These are phyloP conservation scores for Coturnix japonica DNA, from an alignment of 2,113 vertebrate species.

Conservation along the genomic window DNA sequence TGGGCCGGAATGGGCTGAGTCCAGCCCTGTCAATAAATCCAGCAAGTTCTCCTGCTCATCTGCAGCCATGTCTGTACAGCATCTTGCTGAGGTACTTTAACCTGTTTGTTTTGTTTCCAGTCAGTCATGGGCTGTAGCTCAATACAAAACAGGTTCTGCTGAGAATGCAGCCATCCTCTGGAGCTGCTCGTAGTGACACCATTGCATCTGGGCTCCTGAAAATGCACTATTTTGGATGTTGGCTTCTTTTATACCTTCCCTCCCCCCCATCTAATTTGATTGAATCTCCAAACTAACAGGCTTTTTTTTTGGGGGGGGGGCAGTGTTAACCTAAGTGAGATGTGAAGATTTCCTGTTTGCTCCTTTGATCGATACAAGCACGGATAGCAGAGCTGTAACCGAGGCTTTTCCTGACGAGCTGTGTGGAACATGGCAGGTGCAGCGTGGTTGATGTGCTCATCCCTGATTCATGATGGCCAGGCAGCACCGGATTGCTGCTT, in stretches of 20 bases:
- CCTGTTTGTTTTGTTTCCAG: background rate
- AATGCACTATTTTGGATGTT: background rate
- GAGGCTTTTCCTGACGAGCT: background rate
- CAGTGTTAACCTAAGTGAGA: background rate
- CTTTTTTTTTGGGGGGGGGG: background rate
- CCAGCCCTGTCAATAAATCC: background rate
- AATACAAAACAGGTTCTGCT: background rate
- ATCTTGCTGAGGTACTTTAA: background rate
- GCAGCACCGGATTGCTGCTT: background rate
- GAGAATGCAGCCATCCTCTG: background rate
- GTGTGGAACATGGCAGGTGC: background rate
- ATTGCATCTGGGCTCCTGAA: background rate
- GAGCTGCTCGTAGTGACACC: background rate
- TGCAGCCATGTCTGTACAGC: background rate
- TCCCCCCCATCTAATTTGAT: rapidly evolving
- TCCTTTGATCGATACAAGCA: background rate
- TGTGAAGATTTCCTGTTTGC: background rate
- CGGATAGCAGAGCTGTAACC: background rate
- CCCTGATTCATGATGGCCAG: background rate
- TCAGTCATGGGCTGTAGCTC: background rate
- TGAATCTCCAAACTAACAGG: background rate
- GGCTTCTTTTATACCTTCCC: too few species aligned
- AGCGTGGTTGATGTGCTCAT: background rate
- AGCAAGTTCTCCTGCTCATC: background rate
- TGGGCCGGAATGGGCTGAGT: background rate